A percentile compares a stretch with the other conserved stretches of the same genome.
phyloP scores from a whole-genome alignment of 1,140 invertebrate genomes.

The Proctacanthus coquilletti region DNA sequence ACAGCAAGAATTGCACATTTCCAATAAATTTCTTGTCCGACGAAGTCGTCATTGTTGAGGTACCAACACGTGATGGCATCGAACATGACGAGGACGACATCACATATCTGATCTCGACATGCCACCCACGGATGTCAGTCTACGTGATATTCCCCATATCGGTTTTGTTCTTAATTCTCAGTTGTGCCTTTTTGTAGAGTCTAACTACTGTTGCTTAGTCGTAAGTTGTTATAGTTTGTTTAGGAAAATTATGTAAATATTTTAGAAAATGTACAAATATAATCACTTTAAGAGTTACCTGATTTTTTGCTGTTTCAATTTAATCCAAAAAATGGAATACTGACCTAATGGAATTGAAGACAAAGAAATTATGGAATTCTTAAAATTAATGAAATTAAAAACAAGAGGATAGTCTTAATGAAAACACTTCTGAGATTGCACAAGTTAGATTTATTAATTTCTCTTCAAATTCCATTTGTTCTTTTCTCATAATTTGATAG shows the following conservation, averaged over 20 bases:
- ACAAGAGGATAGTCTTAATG: no score
- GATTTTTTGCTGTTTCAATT: no score
- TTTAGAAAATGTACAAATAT: neutral
- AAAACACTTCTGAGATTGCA: no score
- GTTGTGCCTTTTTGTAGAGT: conserved; percentile 55
- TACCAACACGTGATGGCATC: conserved; percentile 61
- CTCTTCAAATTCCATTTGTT: no score
- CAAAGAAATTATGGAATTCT: neutral
- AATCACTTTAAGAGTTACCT: neutral
- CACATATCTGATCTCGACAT: conserved; percentile 50
- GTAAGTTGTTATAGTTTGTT: conserved; percentile 3
- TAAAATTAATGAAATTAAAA: no score
- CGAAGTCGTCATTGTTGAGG: conserved; percentile 63
- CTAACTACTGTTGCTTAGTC: no score
- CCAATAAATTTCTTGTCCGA: conserved; percentile 48
- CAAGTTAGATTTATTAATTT: no score
- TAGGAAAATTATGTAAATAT: neutral
- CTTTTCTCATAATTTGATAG: neutral
- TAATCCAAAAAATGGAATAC: no score
- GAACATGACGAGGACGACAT: conserved; percentile 55
- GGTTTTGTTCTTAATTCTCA: conserved; percentile 53
- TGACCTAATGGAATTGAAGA: no score
- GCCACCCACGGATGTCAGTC: conserved; percentile 55
- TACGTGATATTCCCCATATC: conserved; percentile 63
- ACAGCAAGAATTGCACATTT: conserved; percentile 59